These are phyloP conservation scores for Holothuria scabra DNA, from an alignment of 53 echinoderm and acorn worm genomes.

Conservation along the genomic window DNA sequence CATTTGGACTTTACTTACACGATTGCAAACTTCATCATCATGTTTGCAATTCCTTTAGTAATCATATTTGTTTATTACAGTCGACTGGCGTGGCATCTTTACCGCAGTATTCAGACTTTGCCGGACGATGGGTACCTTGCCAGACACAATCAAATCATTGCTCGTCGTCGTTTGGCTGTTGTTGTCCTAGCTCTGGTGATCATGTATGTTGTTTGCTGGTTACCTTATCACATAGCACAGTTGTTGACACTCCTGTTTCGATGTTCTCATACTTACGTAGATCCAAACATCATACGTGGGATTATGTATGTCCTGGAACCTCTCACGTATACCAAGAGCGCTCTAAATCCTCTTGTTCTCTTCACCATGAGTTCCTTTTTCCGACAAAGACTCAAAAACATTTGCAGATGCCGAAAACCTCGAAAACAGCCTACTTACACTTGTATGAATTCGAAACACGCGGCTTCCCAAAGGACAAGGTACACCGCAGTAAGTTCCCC, in stretches of 20 bases:
- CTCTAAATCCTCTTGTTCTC: constrained; percentile 33
- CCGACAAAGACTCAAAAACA: constrained; percentile 16
- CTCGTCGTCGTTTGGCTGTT: constrained; percentile 23
- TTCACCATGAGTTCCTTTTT: constrained; percentile 46
- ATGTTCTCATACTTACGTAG: neutral
- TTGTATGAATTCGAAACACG: constrained; percentile 45
- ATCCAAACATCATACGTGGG: constrained; percentile 23
- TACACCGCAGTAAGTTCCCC: constrained; percentile 21
- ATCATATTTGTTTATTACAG: constrained; percentile 46
- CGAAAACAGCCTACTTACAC: constrained; percentile 5
- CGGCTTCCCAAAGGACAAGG: constrained; percentile 28
- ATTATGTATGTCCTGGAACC: constrained; percentile 14
- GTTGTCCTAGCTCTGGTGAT: constrained; percentile 46
- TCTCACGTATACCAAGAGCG: constrained; percentile 27
- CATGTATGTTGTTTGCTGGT: constrained; percentile 34
- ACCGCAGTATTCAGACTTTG: constrained; percentile 35
- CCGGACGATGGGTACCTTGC: constrained; percentile 50
- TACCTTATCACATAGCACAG: constrained; percentile 22
- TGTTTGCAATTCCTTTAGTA: constrained; percentile 29
- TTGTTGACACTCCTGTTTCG: neutral
- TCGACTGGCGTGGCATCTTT: constrained; percentile 44
- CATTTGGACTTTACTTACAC: constrained; percentile 23
- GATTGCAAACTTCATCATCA: constrained; percentile 11
- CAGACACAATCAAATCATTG: constrained; percentile 24
- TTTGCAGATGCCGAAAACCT: constrained; percentile 15